phyloP scores from a whole-genome alignment of 2,113 vertebrate genomes.

The Platichthys stellatus region DNA sequence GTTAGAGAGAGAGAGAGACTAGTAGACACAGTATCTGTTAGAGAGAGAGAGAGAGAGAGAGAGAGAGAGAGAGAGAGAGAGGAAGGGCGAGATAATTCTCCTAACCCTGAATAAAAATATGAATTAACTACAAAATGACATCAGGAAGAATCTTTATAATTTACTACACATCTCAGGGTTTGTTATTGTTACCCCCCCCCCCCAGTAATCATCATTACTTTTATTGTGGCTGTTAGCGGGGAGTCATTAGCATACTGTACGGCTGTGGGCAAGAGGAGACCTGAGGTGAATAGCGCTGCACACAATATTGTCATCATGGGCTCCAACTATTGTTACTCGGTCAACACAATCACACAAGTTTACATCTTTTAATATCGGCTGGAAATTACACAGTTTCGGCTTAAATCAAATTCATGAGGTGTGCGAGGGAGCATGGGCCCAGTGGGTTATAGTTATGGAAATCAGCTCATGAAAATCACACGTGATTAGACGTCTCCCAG shows the following conservation, averaged over 20 bases:
- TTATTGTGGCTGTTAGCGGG: slow-evolving; percentile 59
- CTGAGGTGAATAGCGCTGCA: slow-evolving; percentile 40
- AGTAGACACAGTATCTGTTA: neutral
- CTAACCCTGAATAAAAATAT: neutral
- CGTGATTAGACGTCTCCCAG: slow-evolving; percentile 52
- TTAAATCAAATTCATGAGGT: slow-evolving; percentile 58
- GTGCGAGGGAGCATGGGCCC: slow-evolving; percentile 27
- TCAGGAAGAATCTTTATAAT: slow-evolving; percentile 48
- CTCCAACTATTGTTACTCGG: slow-evolving; percentile 39
- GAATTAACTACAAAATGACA: slow-evolving; percentile 51
- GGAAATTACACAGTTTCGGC: slow-evolving; percentile 45
- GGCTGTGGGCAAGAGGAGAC: slow-evolving; percentile 43
- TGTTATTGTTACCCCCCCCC: slow-evolving; percentile 52
- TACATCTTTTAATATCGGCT: slow-evolving; percentile 63
- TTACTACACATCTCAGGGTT: slow-evolving; percentile 46
- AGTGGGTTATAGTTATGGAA: slow-evolving; percentile 60
- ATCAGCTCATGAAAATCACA: slow-evolving; percentile 45
- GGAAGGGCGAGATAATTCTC: too few relatives aligned
- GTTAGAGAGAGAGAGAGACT: too few relatives aligned
- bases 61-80: too few relatives aligned
- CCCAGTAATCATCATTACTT: slow-evolving; percentile 64
- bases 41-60: too few relatives aligned
- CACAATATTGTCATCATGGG: slow-evolving; percentile 37
- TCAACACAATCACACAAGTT: slow-evolving; percentile 52
- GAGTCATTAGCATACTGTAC: slow-evolving; percentile 66